Percentiles rank a stretch among this genome's conserved stretches.
Evolutionary conservation across 2,888 invertebrate species (phyloP).

Genomic region (Tigriopus californicus): DNA sequence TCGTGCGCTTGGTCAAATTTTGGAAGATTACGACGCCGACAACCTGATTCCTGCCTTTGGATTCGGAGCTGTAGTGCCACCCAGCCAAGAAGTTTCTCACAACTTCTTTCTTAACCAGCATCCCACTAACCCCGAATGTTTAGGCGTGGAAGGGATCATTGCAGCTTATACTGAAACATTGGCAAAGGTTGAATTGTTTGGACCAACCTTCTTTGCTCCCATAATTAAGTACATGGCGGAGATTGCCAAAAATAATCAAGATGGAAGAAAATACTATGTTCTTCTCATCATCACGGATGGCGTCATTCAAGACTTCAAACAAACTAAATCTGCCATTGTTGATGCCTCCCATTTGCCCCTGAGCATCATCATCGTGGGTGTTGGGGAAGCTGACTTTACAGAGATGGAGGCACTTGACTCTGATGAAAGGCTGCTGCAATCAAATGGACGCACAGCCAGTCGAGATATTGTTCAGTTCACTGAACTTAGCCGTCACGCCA

Average conservation of each 20-base stretch:
- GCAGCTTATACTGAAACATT: slow-evolving; percentile 29
- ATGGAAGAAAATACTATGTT: slow-evolving; percentile 33
- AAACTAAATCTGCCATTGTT: slow-evolving; percentile 28
- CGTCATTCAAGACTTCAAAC: slow-evolving; percentile 31
- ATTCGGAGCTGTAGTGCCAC: slow-evolving; percentile 32
- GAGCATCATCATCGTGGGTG: slow-evolving; percentile 42
- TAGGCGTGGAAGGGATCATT: slow-evolving; percentile 30
- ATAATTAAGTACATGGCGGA: slow-evolving; percentile 30
- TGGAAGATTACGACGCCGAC: slow-evolving; percentile 22
- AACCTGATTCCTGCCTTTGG: slow-evolving; percentile 33
- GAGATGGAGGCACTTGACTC: slow-evolving; percentile 41
- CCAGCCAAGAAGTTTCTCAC: slow-evolving; percentile 31
- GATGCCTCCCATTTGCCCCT: slow-evolving; percentile 37
- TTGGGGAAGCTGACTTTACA: slow-evolving; percentile 39
- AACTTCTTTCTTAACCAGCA: slow-evolving; percentile 28
- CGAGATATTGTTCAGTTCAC: slow-evolving; percentile 40
- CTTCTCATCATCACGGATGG: slow-evolving; percentile 38
- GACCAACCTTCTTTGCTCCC: slow-evolving; percentile 39
- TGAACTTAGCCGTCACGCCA: slow-evolving; percentile 28
- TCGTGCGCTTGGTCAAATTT: slow-evolving; percentile 29
- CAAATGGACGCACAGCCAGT: slow-evolving; percentile 30
- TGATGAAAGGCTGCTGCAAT: slow-evolving; percentile 28
- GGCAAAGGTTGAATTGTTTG: slow-evolving; percentile 30
- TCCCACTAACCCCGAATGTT: slow-evolving; percentile 29
- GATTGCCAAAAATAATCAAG: slow-evolving; percentile 26